These are phyloP conservation scores for Lamprotornis superbus DNA, from an alignment of 2,113 vertebrate genomes.

Conservation along the genomic window DNA sequence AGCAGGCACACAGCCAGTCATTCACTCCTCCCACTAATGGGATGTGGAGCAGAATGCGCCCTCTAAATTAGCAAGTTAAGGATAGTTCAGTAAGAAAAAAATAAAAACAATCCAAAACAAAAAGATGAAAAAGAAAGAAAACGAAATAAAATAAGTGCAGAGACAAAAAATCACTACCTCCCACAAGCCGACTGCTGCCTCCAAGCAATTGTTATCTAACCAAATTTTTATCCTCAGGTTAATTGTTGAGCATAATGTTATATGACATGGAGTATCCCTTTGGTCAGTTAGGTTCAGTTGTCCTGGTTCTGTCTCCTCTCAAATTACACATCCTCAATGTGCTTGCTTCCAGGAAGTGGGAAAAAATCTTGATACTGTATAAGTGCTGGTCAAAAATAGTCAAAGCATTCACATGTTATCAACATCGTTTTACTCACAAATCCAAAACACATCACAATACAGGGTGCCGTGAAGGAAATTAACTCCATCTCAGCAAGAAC, in stretches of 20 bases:
- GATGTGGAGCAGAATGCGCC: background rate
- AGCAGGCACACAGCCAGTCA: background rate
- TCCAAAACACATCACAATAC: background rate
- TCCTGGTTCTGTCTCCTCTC: background rate
- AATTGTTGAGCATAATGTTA: background rate
- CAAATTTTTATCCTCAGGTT: background rate
- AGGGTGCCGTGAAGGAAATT: background rate
- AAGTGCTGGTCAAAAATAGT: background rate
- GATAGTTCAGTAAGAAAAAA: background rate
- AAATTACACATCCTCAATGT: accelerated
- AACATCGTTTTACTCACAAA: background rate
- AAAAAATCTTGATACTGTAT: background rate
- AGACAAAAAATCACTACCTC: background rate
- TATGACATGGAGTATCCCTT: background rate
- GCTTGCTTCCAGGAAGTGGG: accelerated
- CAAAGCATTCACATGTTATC: background rate
- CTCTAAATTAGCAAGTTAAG: background rate
- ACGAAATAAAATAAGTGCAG: background rate
- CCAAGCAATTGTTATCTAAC: background rate
- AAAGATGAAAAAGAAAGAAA: background rate
- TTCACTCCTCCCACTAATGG: background rate
- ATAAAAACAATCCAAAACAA: too few relatives aligned
- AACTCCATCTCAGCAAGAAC: background rate
- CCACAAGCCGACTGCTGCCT: background rate
- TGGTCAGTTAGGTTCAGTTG: background rate